Evolutionary conservation across 2,888 invertebrate genomes (phyloP).

Genomic region (Drosophila barbarae): DNA sequence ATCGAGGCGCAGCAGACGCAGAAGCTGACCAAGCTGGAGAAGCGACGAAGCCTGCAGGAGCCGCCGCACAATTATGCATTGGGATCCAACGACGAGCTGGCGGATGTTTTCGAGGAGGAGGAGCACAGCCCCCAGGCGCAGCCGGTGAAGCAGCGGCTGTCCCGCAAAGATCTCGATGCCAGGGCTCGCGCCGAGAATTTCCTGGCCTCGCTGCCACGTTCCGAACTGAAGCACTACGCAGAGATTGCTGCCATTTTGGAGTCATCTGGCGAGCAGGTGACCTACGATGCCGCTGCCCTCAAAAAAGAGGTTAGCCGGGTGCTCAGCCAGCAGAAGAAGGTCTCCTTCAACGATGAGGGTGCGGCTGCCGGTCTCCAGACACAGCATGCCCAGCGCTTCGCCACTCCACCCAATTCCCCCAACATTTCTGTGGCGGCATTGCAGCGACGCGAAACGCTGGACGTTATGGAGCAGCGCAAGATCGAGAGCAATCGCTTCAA

Average conservation of each 20-base stretch:
- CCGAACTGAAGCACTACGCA: constrained; percentile 80
- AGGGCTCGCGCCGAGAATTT: constrained; percentile 79
- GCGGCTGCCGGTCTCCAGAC: constrained; percentile 36
- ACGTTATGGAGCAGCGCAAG: constrained; percentile 77
- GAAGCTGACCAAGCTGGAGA: constrained; percentile 81
- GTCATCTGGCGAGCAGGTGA: constrained; percentile 72
- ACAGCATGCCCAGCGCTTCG: constrained; percentile 76
- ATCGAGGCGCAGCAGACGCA: constrained; percentile 83
- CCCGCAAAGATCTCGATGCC: constrained; percentile 79
- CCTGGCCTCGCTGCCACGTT: constrained; percentile 78
- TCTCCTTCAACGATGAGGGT: constrained; percentile 77
- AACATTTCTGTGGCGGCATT: constrained; percentile 83
- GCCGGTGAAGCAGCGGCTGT: constrained; percentile 72
- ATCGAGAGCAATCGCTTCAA: constrained; percentile 80
- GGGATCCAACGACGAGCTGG: constrained; percentile 76
- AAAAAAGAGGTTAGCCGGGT: constrained; percentile 80
- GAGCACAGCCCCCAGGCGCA: constrained; percentile 49
- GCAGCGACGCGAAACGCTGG: constrained; percentile 64
- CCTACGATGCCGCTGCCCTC: constrained; percentile 79
- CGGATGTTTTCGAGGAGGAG: constrained; percentile 79
- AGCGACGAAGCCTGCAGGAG: constrained; percentile 88
- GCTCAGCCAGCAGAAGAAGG: constrained; percentile 79
- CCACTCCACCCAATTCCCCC: constrained; percentile 88
- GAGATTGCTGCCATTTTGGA: constrained; percentile 79
- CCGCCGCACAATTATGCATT: constrained; percentile 82